These are phyloP conservation scores for Gymnothorax javanicus DNA, from an alignment of 2,797 vertebrate species.

Conservation along the genomic window DNA sequence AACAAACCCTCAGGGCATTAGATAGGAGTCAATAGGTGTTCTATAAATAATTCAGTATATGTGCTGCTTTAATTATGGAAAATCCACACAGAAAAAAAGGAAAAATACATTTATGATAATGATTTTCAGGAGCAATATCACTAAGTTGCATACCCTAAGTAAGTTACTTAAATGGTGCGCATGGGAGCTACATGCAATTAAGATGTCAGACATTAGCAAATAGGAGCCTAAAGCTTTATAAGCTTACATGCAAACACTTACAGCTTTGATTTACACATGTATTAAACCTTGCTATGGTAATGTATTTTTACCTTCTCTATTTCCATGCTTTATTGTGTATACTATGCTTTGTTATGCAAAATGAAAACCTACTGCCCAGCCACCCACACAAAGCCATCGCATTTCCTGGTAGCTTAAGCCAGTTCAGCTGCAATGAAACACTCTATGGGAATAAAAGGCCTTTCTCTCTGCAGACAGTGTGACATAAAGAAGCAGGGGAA, in stretches of 20 bases:
- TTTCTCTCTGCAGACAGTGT: neutral
- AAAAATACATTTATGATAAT: neutral
- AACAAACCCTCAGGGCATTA: constrained; percentile 22
- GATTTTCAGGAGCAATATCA: neutral
- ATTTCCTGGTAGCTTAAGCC: neutral
- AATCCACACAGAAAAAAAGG: neutral
- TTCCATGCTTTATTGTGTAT: no score
- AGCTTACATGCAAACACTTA: neutral
- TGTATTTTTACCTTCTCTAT: neutral
- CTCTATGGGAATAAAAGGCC: neutral
- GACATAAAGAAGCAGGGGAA: neutral
- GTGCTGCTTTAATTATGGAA: constrained; percentile 1
- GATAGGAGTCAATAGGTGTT: neutral
- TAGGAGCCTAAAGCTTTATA: neutral
- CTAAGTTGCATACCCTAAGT: neutral
- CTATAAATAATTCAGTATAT: neutral
- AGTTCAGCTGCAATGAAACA: neutral
- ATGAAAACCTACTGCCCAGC: neutral
- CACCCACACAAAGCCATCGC: neutral
- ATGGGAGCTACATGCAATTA: neutral
- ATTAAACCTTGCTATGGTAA: neutral
- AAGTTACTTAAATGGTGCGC: neutral
- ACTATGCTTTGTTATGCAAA: no score
- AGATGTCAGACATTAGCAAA: neutral
- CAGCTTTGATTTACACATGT: neutral